phyloP scores from a whole-genome alignment of 2,797 vertebrate species.

The Atherinosoma microstoma region DNA sequence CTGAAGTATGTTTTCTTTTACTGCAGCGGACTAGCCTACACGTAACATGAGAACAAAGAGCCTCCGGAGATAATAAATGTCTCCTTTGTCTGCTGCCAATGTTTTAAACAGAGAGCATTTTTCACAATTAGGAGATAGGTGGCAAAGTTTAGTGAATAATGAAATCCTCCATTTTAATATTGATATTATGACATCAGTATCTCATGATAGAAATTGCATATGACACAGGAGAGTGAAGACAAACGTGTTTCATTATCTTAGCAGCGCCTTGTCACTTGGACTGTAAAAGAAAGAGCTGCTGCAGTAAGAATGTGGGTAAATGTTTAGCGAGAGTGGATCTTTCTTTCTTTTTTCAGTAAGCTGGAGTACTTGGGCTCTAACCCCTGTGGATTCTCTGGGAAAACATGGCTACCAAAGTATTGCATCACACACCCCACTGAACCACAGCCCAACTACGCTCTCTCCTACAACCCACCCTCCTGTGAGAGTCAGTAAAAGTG shows the following conservation, averaged over 20 bases:
- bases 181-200: slow-evolving; percentile 43
- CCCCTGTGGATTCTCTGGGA: slow-evolving; percentile 72
- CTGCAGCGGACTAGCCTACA: slow-evolving; percentile 47
- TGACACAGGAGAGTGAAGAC: slow-evolving; percentile 47
- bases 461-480: slow-evolving; percentile 53
- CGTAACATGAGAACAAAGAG: slow-evolving; percentile 46
- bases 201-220: slow-evolving; percentile 42
- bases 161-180: slow-evolving; percentile 59
- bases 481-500: slow-evolving; percentile 44
- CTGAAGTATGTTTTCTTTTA: slow-evolving; percentile 41
- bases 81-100: slow-evolving; percentile 59
- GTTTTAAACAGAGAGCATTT: slow-evolving; percentile 43
- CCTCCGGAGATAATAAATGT: slow-evolving; percentile 58
- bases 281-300: slow-evolving; percentile 41
- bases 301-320: slow-evolving; percentile 34
- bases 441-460: slow-evolving; percentile 69
- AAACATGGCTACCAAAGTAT: slow-evolving; percentile 75
- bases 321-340: slow-evolving; percentile 51
- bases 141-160: slow-evolving; percentile 58
- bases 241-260: slow-evolving; percentile 54
- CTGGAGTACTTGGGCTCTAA: slow-evolving; percentile 52
- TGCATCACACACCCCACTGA: slow-evolving; percentile 77
- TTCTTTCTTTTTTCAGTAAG: slow-evolving; percentile 40
- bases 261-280: slow-evolving; percentile 21
- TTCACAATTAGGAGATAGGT: slow-evolving; percentile 60